Base-by-base conservation (phyloP, 2,113 vertebrate species). In the Myxocyprinus asiaticus region DNA sequence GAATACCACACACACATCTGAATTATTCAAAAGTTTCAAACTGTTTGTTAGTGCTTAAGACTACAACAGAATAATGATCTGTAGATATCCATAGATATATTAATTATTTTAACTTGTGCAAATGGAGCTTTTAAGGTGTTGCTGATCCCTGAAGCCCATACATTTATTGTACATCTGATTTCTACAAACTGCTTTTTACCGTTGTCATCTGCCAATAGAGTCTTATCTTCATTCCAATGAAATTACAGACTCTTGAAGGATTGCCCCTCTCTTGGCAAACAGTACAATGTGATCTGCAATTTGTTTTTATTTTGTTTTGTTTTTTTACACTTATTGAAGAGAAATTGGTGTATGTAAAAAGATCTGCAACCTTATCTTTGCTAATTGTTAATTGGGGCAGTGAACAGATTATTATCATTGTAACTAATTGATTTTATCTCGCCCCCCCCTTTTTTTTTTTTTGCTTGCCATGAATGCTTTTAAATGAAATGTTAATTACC, bases 161-260 rank as follows among this genome's bases (percentile, higher is more conserved):
- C 3, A 33, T 33, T n/a, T 33, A 33, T 33, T 33, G 22, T 33
- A 48, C 8, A 48, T 48, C 8, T n/a, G n/a, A n/a, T n/a, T n/a
- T n/a, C n/a, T n/a, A n/a, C n/a, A n/a, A n/a, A n/a, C 0, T 44
- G 7, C 17, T 2, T 6, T 22, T 17, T 47, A 45, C 12, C 14
- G 55, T n/a, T n/a, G 6, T 10, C 2, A 7, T 11, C 82, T 83
- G 80, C 87, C 82, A 62, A 64, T 67, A 2, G 77, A 87, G 88
- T 90, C 87, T 88, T 82, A 89, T 90, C 81, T 9, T 85, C 85
- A 45, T 86, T 88, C 81, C 75, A 66, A 69, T 66, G 67, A 82
- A 85, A 65, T 83, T 43, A 43, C 9, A 58, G 15, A 6, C 7
- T 3, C 15, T 58, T 58, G 55, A 33, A 33, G 22, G 22, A 33